phyloP scores from a whole-genome alignment of 1,140 invertebrate species.

The Olivierus martensii region DNA sequence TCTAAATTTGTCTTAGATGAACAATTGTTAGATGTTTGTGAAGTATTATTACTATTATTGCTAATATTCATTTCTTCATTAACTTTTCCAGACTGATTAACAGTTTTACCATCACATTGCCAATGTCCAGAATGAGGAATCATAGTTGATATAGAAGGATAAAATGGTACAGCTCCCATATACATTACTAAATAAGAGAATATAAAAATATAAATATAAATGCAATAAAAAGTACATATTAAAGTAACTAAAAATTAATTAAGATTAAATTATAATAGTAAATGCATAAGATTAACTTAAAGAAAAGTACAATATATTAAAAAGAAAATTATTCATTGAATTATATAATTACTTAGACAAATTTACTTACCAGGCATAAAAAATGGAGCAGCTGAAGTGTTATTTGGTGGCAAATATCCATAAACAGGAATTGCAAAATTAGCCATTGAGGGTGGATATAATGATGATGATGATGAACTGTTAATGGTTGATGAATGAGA shows the following conservation, averaged over 20 bases:
- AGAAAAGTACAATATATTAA: background rate
- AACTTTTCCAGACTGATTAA: too few relatives aligned
- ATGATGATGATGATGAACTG: background rate
- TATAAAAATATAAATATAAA: too few relatives aligned
- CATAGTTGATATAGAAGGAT: background rate
- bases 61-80: too few relatives aligned
- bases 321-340: background rate
- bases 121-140: background rate
- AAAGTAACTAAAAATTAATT: too few relatives aligned
- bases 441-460: background rate
- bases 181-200: conserved; percentile 8
- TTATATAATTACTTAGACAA: background rate
- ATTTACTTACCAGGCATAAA: background rate
- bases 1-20: too few relatives aligned
- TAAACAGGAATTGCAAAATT: too few relatives aligned
- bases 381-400: background rate
- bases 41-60: too few relatives aligned
- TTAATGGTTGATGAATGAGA: background rate
- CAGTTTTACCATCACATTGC: background rate
- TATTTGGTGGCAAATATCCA: background rate
- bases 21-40: too few relatives aligned
- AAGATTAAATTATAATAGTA: too few relatives aligned
- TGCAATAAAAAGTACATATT: too few relatives aligned
- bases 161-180: conserved; percentile 7
- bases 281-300: too few relatives aligned